Base-by-base conservation (phyloP, 2,888 invertebrate species). In the Masnerella sp. region DNA sequence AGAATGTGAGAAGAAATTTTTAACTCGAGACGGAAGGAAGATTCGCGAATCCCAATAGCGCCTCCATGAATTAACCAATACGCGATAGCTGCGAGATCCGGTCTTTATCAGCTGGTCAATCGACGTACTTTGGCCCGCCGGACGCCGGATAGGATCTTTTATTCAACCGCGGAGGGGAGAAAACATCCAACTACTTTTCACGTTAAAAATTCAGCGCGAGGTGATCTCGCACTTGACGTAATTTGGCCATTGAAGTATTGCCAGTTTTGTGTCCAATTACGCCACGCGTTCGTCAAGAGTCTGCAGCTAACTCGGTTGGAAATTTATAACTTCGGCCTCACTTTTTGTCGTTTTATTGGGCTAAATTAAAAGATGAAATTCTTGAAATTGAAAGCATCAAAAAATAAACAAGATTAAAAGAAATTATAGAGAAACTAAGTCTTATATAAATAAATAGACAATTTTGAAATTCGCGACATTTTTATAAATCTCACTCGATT, bases 21-120 rank as follows among this genome's bases (percentile, higher is more conserved):
- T 25, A 73, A 67, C 62, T 67, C 34, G 45, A 58, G 40, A 51
- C 15, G 17, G 34, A 38, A 30, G 38, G 75, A 67, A 76, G 76
- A 77, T 77, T 80, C 77, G 77, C 72, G 74, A 75, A 77, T 76
- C 73, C 59, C 58, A 40, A 56, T 40, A 18, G 56, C 22, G 51
- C 54, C 70, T 78, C 42, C 70, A 83, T 83, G 83, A 83, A 83
- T 83, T 83, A 83, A 82, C 79, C 83, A 82, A 80, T 71, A 77
- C 74, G 76, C 78, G 76, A 79, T 79, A 79, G 76, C 34, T 69
- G 71, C 80, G 68, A 36, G 51, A 67, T 67, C 62, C 17, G 59
- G 45, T 51, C 58, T 54, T 45, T 54, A 65, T 65, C 38, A 43
- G 28, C 47, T 54, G 64, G 30, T 45, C 54, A 54, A 65, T 65